Evolutionary conservation across 2,888 invertebrate species (phyloP), one percentile per base, ranked within the genome.

Genomic region (Eupithecia subfuscata): DNA sequence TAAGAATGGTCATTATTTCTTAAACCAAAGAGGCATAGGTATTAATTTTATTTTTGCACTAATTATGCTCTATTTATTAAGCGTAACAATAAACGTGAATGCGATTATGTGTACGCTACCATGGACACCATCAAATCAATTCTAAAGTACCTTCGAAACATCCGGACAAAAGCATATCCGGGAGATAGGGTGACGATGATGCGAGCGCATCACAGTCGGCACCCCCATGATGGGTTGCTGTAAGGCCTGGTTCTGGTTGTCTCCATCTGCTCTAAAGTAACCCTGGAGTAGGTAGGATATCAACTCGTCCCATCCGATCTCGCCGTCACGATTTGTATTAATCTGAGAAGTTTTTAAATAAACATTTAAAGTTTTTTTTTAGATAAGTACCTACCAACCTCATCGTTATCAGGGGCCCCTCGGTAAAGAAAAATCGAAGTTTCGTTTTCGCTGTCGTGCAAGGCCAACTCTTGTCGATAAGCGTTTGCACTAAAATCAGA

Each of bases 231-330:
- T 96, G 14, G 97, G 97, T 56, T 93, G 88, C 82, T 96, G 96
- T 74, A 97, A 87, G 1, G 95, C 91, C 82, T 96, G 96, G 76
- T 96, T 96, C 85, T 96, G 96, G 80, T 95, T 93, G 82, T 96
- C 95, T 0, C 95, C 95, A 84, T 97, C 97, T 81, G 96, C 96
- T 70, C 95, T 95, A 88, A 96, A 96, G 91, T 96, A 97, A 68
- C 97, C 97, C 77, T 97, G 92, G 77, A 97, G 95, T 80, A 97
- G 91, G 91, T 97, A 97, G 0, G 97, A 97, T 43, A 98, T 96
- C 83, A 97, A 96, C 89, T 98, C 97, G 85, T 97, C 96, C 97
- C 98, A 98, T 79, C 92, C 95, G 81, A 91, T 94, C 89, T 92
- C 90, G 65, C 95, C 95, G 80, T 96, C 95, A 11, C 95, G 94